Conservation (phyloP, 2,888 invertebrate species). For the Drosophila kokeensis region DNA sequence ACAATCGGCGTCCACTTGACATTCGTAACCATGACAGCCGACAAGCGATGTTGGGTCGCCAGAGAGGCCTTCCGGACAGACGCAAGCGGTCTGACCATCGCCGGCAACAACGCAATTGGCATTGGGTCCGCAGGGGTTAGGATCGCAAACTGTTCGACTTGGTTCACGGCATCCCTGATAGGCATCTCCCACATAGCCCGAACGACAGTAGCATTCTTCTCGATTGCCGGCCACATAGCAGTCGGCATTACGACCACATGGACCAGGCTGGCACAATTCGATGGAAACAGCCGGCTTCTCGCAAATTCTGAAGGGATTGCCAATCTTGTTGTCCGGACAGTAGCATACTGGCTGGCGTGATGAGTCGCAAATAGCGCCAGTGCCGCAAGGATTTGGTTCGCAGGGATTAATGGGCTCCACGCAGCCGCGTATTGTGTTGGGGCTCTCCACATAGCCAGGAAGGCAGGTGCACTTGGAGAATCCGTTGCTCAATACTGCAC, state of each 20-base stretch:
- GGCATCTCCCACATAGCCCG: constrained; percentile 91
- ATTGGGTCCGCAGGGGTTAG: constrained; percentile 93
- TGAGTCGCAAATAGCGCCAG: constrained; percentile 92
- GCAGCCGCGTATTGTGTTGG: constrained; percentile 94
- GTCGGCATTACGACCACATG: constrained; percentile 93
- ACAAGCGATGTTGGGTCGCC: constrained; percentile 90
- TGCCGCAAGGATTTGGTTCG: constrained; percentile 92
- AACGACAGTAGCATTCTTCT: constrained; percentile 93
- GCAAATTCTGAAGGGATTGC: constrained; percentile 93
- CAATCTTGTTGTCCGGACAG: constrained; percentile 92
- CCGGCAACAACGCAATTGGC: constrained; percentile 89
- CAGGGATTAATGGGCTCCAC: constrained; percentile 92
- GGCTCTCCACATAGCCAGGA: constrained; percentile 93
- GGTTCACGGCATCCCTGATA: constrained; percentile 91
- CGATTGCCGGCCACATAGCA: constrained; percentile 93
- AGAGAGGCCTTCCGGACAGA: constrained; percentile 90
- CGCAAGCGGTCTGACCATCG: constrained; percentile 90
- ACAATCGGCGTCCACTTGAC: constrained; percentile 92
- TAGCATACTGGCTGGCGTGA: constrained; percentile 92
- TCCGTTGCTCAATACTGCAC: constrained; percentile 90
- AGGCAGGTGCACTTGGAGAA: constrained; percentile 95
- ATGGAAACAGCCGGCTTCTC: constrained; percentile 87
- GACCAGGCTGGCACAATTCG: constrained; percentile 91
- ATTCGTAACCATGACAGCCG: constrained; percentile 92
- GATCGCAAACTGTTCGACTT: constrained; percentile 89